These are phyloP conservation scores for Spermophilus dauricus DNA, from an alignment of 2,113 vertebrate species.

Conservation along the genomic window DNA sequence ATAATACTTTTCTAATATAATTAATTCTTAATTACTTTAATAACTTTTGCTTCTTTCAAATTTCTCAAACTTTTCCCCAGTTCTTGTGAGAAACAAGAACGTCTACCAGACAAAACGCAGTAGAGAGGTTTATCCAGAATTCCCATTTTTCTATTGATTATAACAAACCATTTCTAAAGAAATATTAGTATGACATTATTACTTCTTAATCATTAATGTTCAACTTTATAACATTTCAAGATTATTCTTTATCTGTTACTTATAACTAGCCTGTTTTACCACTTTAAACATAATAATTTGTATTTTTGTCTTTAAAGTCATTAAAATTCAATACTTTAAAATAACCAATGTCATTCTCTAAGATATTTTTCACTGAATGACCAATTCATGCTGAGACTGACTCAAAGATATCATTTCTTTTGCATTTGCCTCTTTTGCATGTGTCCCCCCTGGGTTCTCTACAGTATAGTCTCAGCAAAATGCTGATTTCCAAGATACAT, in stretches of 20 bases:
- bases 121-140: neutral
- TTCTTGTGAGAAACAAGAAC: neutral
- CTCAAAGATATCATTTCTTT: too few relatives aligned
- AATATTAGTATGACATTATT: neutral
- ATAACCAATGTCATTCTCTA: neutral
- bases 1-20: conserved; percentile 7
- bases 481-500: neutral
- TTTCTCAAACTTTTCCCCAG: neutral
- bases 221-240: neutral
- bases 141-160: neutral
- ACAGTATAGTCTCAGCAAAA: neutral
- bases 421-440: neutral
- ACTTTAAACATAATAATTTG: neutral
- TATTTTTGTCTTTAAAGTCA: neutral
- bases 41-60: neutral
- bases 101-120: neutral
- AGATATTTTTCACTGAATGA: neutral
- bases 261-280: neutral
- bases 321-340: neutral
- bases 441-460: neutral
- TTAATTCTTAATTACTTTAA: neutral
- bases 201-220: neutral
- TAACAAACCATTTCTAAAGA: neutral
- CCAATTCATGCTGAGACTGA: neutral
- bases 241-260: neutral